A percentile compares a stretch with the other conserved stretches of the same genome.
Evolutionary conservation across 2,888 invertebrate species (phyloP).

Genomic region (Epistrophe eligans): DNA sequence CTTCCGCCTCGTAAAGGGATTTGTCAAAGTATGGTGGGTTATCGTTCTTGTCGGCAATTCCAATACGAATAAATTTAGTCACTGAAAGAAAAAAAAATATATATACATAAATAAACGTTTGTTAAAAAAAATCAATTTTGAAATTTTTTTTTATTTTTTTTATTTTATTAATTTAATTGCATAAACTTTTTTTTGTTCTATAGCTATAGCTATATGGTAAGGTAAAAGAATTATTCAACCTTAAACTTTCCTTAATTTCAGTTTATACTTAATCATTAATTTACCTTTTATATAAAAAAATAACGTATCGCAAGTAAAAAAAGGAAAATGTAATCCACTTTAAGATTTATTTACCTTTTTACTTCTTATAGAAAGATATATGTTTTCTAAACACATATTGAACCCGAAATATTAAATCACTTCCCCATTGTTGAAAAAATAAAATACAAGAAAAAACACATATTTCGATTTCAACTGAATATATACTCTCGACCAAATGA

Average conservation of each 20-base stretch:
- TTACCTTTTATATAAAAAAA: too few relatives aligned
- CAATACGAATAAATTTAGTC: slow-evolving; percentile 98
- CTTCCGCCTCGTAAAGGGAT: slow-evolving; percentile 97
- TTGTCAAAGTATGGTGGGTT: slow-evolving; percentile 99
- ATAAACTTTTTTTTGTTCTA: background rate
- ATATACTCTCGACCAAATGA: background rate
- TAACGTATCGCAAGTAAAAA: too few relatives aligned
- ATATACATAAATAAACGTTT: background rate
- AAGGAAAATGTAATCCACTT: too few relatives aligned
- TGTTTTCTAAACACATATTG: background rate
- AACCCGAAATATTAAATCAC: background rate
- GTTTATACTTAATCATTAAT: background rate
- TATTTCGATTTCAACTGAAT: background rate
- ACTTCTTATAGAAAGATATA: background rate
- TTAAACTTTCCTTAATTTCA: background rate
- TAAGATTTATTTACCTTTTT: background rate
- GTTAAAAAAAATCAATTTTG: background rate
- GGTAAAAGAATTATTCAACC: background rate
- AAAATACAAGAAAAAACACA: background rate
- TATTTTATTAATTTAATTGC: background rate
- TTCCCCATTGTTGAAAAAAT: background rate
- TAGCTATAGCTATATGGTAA: background rate
- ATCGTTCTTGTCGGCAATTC: slow-evolving; percentile 99
- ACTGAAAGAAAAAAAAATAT: slow-evolving; percentile 87
- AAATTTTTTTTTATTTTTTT: background rate